Evolutionary conservation across 92 coral and sea anemone species (phyloP).

Genomic region (Plumapathes pennacea): DNA sequence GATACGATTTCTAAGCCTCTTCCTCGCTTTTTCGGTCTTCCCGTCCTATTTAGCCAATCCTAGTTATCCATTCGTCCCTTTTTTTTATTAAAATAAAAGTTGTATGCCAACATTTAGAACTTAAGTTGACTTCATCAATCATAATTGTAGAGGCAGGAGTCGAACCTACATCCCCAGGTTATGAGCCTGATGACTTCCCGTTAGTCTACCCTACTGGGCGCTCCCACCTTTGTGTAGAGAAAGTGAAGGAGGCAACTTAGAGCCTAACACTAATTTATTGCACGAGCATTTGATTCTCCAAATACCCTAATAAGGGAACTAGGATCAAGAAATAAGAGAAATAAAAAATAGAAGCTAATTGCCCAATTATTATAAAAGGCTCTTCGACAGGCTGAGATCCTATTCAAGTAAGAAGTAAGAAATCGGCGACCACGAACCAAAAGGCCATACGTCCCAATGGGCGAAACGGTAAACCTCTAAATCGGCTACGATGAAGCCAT

Average conservation of each 20-base stretch:
- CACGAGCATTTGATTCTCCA: slow-evolving; percentile 60
- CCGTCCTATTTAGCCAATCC: slow-evolving; percentile 73
- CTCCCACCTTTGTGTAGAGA: too few species aligned
- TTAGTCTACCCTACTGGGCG: slow-evolving; percentile 73
- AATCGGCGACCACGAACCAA: slow-evolving; percentile 77
- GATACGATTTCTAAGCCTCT: slow-evolving; percentile 62
- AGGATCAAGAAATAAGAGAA: slow-evolving; percentile 66
- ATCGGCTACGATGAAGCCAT: slow-evolving; percentile 59
- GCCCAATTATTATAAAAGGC: slow-evolving; percentile 79
- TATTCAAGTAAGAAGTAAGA: slow-evolving; percentile 75
- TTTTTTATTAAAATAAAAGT: slow-evolving; percentile 14
- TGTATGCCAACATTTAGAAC: slow-evolving; percentile 26
- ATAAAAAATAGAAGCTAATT: slow-evolving; percentile 71
- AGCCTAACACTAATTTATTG: too few species aligned
- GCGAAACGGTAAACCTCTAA: slow-evolving; percentile 76
- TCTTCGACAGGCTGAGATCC: slow-evolving; percentile 85
- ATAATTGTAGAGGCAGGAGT: slow-evolving; percentile 80
- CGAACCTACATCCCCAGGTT: slow-evolving; percentile 89
- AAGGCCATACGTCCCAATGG: slow-evolving; percentile 75
- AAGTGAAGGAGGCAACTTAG: too few species aligned
- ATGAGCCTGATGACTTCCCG: slow-evolving; percentile 87
- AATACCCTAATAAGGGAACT: slow-evolving; percentile 67
- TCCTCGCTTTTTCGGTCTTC: slow-evolving; percentile 67
- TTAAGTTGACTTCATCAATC: not conserved
- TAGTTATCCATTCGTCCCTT: slow-evolving; percentile 68